Conservation (phyloP, 30 jellyfish, hydroid and myxozoan genomes). For the Haliclystus octoradiatus region DNA sequence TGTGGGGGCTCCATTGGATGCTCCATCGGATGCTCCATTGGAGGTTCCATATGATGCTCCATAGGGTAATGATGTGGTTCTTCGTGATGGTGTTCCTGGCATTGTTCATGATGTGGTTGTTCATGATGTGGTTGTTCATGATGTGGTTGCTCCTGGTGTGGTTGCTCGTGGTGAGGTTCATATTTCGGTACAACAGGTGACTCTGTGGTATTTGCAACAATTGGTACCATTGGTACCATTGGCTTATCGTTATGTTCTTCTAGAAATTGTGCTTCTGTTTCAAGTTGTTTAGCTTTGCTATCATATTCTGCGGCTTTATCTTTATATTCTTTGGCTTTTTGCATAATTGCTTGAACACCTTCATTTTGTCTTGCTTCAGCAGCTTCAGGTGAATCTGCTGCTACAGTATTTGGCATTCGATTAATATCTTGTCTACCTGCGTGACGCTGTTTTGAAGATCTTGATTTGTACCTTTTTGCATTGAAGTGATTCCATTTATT, state of each 20-base stretch:
- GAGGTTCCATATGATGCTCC: not conserved
- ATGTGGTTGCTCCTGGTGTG: constrained; percentile 5
- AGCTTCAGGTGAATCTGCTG: not conserved
- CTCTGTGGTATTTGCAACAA: not conserved
- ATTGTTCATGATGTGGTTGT: not conserved
- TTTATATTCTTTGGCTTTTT: not conserved
- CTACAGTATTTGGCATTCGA: not conserved
- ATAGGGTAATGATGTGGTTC: not conserved
- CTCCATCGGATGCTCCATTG: not conserved
- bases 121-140: constrained; percentile 6
- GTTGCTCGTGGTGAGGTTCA: not conserved
- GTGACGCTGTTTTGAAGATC: too few relatives aligned
- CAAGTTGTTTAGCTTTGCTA: not conserved
- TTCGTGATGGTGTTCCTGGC: not conserved
- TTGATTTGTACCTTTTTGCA: too few relatives aligned
- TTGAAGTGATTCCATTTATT: too few relatives aligned
- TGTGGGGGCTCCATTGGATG: not conserved
- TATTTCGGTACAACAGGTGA: not conserved
- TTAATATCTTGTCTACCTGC: not conserved
- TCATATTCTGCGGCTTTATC: not conserved
- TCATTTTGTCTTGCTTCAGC: not conserved
- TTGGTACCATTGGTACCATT: not conserved
- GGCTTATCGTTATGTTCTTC: not conserved
- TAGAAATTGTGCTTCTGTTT: not conserved
- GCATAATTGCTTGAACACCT: not conserved